Base-by-base conservation (phyloP, 2,113 vertebrate species). In the Lepidothrix coronata region DNA sequence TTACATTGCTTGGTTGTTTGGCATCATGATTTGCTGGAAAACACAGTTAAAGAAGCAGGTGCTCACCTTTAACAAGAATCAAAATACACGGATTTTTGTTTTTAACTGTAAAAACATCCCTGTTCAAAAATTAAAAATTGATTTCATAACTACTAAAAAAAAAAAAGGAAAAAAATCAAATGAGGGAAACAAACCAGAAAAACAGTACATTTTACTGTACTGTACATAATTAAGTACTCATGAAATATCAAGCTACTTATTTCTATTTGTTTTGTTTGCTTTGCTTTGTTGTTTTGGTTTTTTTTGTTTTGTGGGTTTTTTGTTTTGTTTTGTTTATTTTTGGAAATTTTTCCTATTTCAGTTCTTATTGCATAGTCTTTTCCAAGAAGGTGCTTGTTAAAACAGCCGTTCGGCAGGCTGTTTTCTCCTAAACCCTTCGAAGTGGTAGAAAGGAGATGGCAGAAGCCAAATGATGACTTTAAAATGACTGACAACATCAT, bases 401-500 rank as follows among this genome's bases (percentile, higher is more conserved):
- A 95, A 49, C 39, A 84, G 37, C 58, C 67, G 88, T 91, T 95
- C 21, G 4, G 85, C 94, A 96, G 89, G 14, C 85, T 97, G 62
- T 92, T 95, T 72, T 96, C 76, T 87, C 61, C 88, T 43, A 95
- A 97, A 97, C 49, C 81, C 30, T 6, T 27, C 10, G 4, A 92
- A 97, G 86, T 95, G 77, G 87, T 96, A 92, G 96, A 97, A 94
- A 49, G 89, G 88, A 96, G 95, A 95, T 83, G 93, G 97, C 92
- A 96, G 96, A 96, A 95, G 72, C 73, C 8, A 52, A 98, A 93
- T 85, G 91, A 95, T 89, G 94, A 94, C 93, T 98, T 96, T 97
- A 95, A 97, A 96, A 93, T 97, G 97, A 97, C 96, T 98, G 98
- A 98, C 97, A 98, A 96, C 96, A 97, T 97, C 96, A 96, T 97